Conservation (phyloP, 2,888 invertebrate genomes). For the Synergus itoensis region DNA sequence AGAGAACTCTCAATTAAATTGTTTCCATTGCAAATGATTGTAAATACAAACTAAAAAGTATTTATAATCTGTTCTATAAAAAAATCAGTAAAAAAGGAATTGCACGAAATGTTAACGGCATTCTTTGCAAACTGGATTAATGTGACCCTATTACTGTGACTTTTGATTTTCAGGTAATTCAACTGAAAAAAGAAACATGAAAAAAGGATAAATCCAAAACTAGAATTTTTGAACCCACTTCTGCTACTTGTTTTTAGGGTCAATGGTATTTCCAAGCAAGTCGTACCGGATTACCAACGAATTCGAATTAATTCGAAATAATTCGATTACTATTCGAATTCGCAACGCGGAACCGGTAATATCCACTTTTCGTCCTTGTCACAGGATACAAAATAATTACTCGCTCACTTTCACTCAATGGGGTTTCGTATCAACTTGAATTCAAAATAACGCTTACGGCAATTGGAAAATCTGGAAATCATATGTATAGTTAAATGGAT, state of each 20-base stretch:
- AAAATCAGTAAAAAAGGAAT: background rate
- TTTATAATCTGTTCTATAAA: background rate
- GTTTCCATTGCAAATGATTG: too few species aligned
- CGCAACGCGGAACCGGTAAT: conserved; percentile 44
- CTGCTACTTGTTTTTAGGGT: background rate
- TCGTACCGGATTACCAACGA: background rate
- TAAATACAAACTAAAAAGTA: background rate
- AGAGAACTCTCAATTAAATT: too few species aligned
- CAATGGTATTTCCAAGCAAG: background rate
- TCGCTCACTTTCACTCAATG: conserved; percentile 55
- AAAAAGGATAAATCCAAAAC: background rate
- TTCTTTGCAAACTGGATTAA: background rate
- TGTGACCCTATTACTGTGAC: background rate
- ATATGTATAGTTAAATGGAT: background rate
- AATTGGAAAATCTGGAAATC: background rate
- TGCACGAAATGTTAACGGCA: background rate
- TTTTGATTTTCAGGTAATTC: background rate
- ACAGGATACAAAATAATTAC: conserved; percentile 48
- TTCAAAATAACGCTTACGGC: background rate
- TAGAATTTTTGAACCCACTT: background rate
- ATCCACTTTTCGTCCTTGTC: conserved; percentile 48
- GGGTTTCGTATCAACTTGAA: background rate
- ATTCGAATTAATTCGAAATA: too few species aligned
- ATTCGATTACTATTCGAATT: background rate
- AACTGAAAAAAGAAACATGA: background rate